Evolutionary conservation across 2,113 vertebrate genomes (phyloP).

Genomic region (Triplophysa tibetana): DNA sequence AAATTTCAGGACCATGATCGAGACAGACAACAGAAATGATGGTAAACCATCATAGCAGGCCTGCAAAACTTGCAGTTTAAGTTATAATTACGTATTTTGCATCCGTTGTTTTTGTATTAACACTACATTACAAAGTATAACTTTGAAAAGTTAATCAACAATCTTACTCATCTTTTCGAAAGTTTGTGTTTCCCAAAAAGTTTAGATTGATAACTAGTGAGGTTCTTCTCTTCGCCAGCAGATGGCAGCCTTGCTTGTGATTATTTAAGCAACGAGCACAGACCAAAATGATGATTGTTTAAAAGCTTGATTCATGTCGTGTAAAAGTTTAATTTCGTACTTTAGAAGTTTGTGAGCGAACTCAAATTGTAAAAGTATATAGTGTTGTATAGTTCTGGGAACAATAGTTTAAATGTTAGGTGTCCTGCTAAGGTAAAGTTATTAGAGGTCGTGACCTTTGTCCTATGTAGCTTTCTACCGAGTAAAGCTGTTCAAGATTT

Average conservation of each 20-base stretch:
- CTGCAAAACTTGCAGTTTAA: not conserved
- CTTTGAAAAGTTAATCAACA: not conserved
- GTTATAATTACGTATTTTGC: not conserved
- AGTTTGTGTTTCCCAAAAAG: not conserved
- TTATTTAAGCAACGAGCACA: not conserved
- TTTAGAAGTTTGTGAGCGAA: not conserved
- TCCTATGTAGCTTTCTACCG: not conserved
- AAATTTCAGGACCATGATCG: not conserved
- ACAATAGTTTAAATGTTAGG: not conserved
- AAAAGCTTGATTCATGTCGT: not conserved
- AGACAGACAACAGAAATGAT: not conserved
- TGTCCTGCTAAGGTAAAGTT: not conserved
- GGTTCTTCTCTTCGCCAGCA: not conserved
- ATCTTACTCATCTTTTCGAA: no score
- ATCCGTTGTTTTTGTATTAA: no score
- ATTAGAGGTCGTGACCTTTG: not conserved
- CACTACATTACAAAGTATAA: no score
- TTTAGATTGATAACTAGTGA: not conserved
- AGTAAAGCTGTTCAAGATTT: no score
- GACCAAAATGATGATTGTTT: not conserved
- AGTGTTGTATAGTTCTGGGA: not conserved
- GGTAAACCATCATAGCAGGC: not conserved
- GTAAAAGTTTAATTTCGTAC: no score
- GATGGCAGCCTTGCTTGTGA: slow-evolving; percentile 7
- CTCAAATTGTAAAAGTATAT: not conserved